phyloP scores from a whole-genome alignment of 2,113 vertebrate species.

The Sprattus sprattus region DNA sequence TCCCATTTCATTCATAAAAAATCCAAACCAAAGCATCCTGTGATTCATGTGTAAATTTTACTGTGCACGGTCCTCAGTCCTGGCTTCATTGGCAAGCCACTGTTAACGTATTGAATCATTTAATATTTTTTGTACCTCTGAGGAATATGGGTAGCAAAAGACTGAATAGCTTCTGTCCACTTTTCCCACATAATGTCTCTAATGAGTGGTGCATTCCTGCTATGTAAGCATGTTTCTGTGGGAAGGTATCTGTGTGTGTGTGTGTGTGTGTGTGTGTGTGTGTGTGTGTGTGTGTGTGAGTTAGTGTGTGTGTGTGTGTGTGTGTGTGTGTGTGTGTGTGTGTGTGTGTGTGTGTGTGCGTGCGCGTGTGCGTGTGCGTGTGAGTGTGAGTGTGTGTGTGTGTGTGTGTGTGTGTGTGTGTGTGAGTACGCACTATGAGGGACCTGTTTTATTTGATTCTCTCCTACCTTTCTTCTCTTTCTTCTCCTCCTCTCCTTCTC shows the following conservation, averaged over 20 bases:
- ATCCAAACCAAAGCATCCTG: not conserved
- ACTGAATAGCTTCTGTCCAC: not conserved
- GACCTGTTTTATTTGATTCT: not conserved
- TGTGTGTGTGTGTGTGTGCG: constrained; percentile 4
- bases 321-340: not conserved
- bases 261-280: too few relatives aligned
- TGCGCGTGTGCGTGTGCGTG: not conserved
- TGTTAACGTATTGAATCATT: not conserved
- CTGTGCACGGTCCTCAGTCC: not conserved
- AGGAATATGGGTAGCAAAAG: not conserved
- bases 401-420: not conserved
- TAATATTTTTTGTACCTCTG: not conserved
- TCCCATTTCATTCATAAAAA: constrained; percentile 12
- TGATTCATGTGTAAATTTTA: not conserved
- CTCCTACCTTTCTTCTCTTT: constrained; percentile 75
- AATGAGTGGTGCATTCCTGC: not conserved
- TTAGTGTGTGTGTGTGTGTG: not conserved
- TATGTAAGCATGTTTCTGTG: not conserved
- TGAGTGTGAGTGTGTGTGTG: not conserved
- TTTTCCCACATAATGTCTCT: not conserved
- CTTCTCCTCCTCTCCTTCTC: constrained; percentile 71
- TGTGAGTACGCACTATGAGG: not conserved
- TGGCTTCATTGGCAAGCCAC: not conserved
- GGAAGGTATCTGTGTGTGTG: too few relatives aligned
- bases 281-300: too few relatives aligned